Base-by-base conservation (phyloP, 1,140 invertebrate genomes). In the Proales similis region DNA sequence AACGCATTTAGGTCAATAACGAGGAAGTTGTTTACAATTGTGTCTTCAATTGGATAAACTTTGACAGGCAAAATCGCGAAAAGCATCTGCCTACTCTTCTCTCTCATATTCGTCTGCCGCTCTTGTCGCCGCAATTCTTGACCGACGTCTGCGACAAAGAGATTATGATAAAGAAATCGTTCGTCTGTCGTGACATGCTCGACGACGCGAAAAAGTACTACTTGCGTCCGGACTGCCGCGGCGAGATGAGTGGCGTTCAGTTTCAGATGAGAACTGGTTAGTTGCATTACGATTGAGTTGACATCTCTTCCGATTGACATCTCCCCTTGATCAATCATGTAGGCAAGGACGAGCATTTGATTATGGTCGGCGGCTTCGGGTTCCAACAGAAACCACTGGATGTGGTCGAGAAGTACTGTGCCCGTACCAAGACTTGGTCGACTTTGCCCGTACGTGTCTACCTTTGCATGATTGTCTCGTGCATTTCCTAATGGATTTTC, bases 201-300 rank as follows among this genome's bases (percentile, higher is more conserved):
- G 93, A 97, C 72, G 93, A 97, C 77, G 94, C 94, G 43, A 97
- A 97, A 76, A 96, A 97, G 76, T 97, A 97, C 22, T 63, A 51
- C 57, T 76, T 79, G 96, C 24, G 77, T 96, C 43, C 77, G 97
- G 68, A 93, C 92, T 0, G 91, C 96, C 79, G 93, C 96, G 14
- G 26, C 7, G 33, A 63, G 39, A 42, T 67, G 66, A 65, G 53
- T 64, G 30, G 36, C 29, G 14, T 57, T 38, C 24, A 46, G 36
- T 26, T 39, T 27, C 42, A 33, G 46, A 48, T 48, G 4, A 20
- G 42, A 43, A 53, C 26, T 20, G 20, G n/a, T n/a, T n/a, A n/a
- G n/a, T n/a, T 48, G 36, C 32, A 4, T 19, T 46, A 91, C 82
- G 1, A 91, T 92, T 0, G 76, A 92, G 65, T 96, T 91, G 2